Conservation (phyloP, 2,113 vertebrate species). For the Oreocharis arfaki region DNA sequence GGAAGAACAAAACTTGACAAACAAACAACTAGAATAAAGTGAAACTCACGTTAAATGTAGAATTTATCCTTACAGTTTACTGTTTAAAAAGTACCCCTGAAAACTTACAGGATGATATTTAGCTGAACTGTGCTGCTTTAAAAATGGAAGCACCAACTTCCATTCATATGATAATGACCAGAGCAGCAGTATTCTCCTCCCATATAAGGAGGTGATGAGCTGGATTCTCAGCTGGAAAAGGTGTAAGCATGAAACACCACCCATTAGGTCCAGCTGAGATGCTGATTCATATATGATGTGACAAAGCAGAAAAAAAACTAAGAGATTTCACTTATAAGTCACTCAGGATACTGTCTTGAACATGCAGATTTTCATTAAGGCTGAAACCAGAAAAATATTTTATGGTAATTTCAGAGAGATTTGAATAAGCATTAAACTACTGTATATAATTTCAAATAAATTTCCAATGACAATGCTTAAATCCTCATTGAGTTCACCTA, state of each 20-base stretch:
- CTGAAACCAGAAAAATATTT: background rate
- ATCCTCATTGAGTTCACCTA: background rate
- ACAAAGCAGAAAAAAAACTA: background rate
- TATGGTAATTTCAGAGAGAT: background rate
- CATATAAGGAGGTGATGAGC: background rate
- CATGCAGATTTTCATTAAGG: background rate
- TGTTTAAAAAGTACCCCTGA: background rate
- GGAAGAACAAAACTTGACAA: background rate
- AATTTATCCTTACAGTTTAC: background rate
- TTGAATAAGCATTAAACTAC: background rate
- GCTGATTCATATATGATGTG: background rate
- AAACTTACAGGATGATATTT: background rate
- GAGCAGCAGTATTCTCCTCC: background rate
- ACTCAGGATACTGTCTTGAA: background rate
- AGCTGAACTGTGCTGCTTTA: background rate
- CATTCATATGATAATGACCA: background rate
- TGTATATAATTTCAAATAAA: background rate
- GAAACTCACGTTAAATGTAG: background rate
- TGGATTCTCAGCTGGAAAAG: background rate
- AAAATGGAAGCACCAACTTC: background rate
- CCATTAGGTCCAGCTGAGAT: background rate
- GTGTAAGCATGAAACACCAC: background rate
- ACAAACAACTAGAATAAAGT: background rate
- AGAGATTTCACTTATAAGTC: background rate
- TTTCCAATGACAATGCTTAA: background rate